Evolutionary conservation across 2,113 vertebrate genomes (phyloP).

Genomic region (Thymallus thymallus): DNA sequence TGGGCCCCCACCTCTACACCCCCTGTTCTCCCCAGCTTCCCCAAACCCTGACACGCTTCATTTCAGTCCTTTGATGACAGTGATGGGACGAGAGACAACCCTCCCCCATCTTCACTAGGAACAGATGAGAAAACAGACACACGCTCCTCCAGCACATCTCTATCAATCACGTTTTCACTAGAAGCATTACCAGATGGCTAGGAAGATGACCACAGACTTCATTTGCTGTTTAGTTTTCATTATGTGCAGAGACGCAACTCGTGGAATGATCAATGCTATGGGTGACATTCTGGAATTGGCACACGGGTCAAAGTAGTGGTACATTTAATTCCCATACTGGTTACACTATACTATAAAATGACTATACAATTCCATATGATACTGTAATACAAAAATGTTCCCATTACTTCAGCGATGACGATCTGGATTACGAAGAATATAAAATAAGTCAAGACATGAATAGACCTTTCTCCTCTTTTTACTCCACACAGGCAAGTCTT

Average conservation of each 20-base stretch:
- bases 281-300: neutral
- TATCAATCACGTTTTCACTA: slow-evolving; percentile 44
- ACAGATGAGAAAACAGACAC: slow-evolving; percentile 33
- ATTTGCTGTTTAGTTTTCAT: slow-evolving; percentile 61
- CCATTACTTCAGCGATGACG: neutral
- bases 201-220: slow-evolving; percentile 41
- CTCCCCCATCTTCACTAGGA: slow-evolving; percentile 36
- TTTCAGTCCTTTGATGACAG: slow-evolving; percentile 56
- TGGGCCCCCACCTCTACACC: no score
- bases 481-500: slow-evolving; percentile 1
- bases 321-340: no score
- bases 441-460: neutral
- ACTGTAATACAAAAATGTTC: neutral
- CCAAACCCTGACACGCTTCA: slow-evolving; percentile 54
- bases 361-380: neutral
- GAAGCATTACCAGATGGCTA: slow-evolving; percentile 46
- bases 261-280: slow-evolving; percentile 39
- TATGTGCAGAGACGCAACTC: slow-evolving; percentile 38
- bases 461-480: no score
- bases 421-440: neutral
- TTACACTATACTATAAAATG: neutral
- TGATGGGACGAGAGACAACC: slow-evolving; percentile 48
- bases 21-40: no score
- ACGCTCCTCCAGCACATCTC: slow-evolving; percentile 7
- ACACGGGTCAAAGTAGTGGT: neutral